phyloP scores from a whole-genome alignment of 1,140 invertebrate genomes.

The Heliothis virescens region DNA sequence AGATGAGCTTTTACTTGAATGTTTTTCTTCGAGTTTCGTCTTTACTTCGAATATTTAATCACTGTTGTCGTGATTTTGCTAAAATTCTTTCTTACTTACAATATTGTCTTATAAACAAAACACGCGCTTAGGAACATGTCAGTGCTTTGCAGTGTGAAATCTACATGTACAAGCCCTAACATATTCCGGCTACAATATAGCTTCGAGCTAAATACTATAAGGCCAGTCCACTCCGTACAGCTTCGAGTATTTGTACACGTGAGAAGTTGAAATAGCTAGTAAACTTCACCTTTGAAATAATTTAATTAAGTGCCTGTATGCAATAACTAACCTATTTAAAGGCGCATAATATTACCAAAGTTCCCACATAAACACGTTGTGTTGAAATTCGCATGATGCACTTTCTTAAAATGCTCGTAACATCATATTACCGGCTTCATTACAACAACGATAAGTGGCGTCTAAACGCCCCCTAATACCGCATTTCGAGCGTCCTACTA shows the following conservation, averaged over 20 bases:
- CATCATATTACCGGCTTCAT: slow-evolving; percentile 36
- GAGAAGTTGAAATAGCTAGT: slow-evolving; percentile 1
- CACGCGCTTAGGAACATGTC: not conserved
- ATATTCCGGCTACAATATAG: not conserved
- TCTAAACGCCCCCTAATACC: slow-evolving; percentile 31
- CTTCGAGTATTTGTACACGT: slow-evolving; percentile 28
- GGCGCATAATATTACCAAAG: no score
- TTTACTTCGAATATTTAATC: no score
- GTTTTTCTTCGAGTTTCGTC: no score
- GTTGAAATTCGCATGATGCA: slow-evolving; percentile 14
- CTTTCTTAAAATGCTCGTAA: slow-evolving; percentile 12
- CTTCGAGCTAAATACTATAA: slow-evolving; percentile 24
- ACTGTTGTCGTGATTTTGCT: no score
- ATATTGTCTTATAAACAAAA: not conserved
- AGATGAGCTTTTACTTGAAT: no score
- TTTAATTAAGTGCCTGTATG: no score
- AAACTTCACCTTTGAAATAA: slow-evolving; percentile 3
- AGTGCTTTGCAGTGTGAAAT: not conserved
- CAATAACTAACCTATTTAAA: no score
- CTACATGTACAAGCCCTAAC: not conserved
- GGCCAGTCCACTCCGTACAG: not conserved
- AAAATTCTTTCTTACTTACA: no score
- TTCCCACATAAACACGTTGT: not conserved
- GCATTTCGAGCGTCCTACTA: slow-evolving; percentile 27
- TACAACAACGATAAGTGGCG: slow-evolving; percentile 24